Base-by-base conservation (phyloP, 2,797 vertebrate genomes). In the Pipistrellus pygmaeus region DNA sequence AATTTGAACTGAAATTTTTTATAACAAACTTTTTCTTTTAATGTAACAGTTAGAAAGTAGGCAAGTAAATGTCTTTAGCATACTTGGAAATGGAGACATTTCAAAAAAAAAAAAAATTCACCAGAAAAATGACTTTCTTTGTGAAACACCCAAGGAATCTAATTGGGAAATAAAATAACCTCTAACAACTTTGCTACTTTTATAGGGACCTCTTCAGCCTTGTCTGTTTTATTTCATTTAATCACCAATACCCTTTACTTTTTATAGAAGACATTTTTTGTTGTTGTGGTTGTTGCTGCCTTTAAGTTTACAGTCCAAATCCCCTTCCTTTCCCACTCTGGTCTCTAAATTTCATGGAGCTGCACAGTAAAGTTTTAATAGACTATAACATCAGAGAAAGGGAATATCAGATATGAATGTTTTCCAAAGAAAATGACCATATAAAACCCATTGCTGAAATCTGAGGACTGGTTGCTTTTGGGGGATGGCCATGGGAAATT, bases 141-240 rank as follows among this genome's bases (percentile, higher is more conserved):
- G 18, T 90, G 41, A 85, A 85, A 85, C 18, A 85, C 20, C 32
- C 32, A 68, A 48, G 25, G 38, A 88, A 55, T 53, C 27, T 64
- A 88, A 90, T 14, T 85, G 46, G 73, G 89, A 88, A 94, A 72
- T 91, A 75, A 90, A 90, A 83, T 85, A 94, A 89, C 51, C 76
- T 88, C 9, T 9, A 3, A 93, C 12, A 35, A 4, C 21, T 72
- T 88, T 94, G 21, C n/a, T 91, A 5, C 23, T 81, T 64, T 92
- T 86, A 46, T 46, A 86, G 83, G 44, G 15, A 71, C 14, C n/a
- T 44, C 8, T 85, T 48, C 25, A 57, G 32, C 30, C n/a, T 84
- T 82, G 60, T 60, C 27, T 95, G 11, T 92, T 86, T 94, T 81
- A 48, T 93, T 68, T 46, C 35, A 69, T 25, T 60, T 76, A 6